These are phyloP conservation scores for Stomorhina lunata DNA, from an alignment of 2,888 invertebrate genomes.

Conservation along the genomic window DNA sequence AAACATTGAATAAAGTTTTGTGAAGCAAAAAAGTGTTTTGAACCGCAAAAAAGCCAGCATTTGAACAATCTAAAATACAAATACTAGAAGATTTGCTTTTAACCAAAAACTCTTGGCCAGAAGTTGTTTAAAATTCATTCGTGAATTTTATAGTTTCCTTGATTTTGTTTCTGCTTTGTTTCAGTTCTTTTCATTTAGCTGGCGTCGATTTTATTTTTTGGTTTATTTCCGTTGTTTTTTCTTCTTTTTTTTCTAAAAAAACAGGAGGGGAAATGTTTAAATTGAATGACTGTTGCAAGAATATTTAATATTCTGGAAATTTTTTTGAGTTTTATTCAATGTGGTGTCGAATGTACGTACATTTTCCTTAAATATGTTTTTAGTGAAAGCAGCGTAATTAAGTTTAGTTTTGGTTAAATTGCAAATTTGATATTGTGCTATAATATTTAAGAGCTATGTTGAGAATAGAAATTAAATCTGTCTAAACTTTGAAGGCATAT, in stretches of 20 bases:
- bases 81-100: constrained; percentile 56
- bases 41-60: constrained; percentile 39
- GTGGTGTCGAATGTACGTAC: no score
- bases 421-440: no score
- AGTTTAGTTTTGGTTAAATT: no score
- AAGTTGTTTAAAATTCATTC: constrained; percentile 66
- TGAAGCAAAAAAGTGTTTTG: constrained; percentile 20
- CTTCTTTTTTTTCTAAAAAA: constrained; percentile 1
- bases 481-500: no score
- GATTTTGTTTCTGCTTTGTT: constrained; percentile 12
- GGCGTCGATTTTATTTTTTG: neutral
- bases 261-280: constrained; percentile 15
- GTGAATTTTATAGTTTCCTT: constrained; percentile 60
- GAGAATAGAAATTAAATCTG: no score
- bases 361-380: constrained; percentile 50
- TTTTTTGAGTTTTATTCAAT: no score
- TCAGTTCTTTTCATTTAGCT: constrained; percentile 1
- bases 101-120: constrained; percentile 47
- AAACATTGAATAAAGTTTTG: constrained; percentile 26
- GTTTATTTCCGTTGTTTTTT: neutral
- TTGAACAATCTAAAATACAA: constrained; percentile 47
- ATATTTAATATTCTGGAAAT: constrained; percentile 38
- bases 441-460: no score
- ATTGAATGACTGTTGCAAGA: constrained; percentile 27
- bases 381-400: constrained; percentile 61